These are phyloP conservation scores for Nesoenas mayeri DNA, from an alignment of 2,113 vertebrate genomes.

Conservation along the genomic window DNA sequence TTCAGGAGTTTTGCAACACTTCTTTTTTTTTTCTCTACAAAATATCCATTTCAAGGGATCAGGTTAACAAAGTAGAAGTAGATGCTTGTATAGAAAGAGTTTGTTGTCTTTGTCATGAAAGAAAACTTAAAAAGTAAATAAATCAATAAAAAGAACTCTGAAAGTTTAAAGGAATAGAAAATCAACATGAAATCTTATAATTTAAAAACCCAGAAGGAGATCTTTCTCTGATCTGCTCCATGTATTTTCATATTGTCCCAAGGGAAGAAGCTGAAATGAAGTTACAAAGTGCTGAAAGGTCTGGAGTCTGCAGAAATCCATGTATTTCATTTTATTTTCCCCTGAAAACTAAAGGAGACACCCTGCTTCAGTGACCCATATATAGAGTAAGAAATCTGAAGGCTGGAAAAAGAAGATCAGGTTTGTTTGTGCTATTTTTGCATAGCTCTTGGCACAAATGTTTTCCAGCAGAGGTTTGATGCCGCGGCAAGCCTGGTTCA, in stretches of 20 bases:
- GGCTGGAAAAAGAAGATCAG: rapidly evolving
- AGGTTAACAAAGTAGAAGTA: background rate
- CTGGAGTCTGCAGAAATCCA: background rate
- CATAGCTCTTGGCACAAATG: background rate
- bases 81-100: background rate
- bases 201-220: background rate
- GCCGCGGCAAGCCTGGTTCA: background rate
- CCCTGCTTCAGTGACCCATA: background rate
- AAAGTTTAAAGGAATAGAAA: background rate
- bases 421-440: background rate
- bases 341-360: background rate
- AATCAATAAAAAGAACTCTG: background rate
- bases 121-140: too few species aligned
- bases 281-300: background rate
- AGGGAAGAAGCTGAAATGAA: background rate
- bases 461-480: background rate
- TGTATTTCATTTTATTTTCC: rapidly evolving
- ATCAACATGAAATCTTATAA: background rate
- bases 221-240: background rate
- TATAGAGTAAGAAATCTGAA: background rate
- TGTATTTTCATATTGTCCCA: background rate
- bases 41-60: background rate
- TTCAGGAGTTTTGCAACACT: background rate
- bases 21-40: background rate
- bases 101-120: background rate